Base-by-base conservation (phyloP, 2,113 vertebrate species). In the Lophius piscatorius region DNA sequence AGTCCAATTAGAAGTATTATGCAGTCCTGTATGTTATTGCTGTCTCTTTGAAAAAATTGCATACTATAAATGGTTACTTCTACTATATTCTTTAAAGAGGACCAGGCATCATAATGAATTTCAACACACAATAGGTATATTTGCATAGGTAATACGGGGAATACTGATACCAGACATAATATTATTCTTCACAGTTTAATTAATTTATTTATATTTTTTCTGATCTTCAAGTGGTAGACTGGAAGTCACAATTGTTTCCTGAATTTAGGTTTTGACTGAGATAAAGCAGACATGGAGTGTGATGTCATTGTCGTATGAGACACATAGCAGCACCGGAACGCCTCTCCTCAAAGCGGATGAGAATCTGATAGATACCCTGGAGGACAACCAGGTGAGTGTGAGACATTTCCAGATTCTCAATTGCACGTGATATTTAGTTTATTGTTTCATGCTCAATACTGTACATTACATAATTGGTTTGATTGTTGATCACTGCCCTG, bases 291-390 rank as follows among this genome's bases (percentile, higher is more conserved):
- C 80, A 1, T 92, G 91, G 91, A 87, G 89, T 47, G 22, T 84
- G 35, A 91, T 78, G 81, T 86, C 78, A 1, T 74, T 90, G 45
- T 91, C 81, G 5, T 91, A 92, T 38, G 88, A 92, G 78, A 83
- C 60, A 33, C 84, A 88, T 38, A 31, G 29, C 31, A 70, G 55
- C 58, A 87, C 83, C 13, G 82, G 82, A 75, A 90, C 41, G 24
- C 88, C 87, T 31, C 76, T 93, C 29, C 87, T 90, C 14, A 91
- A 91, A 81, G 85, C 92, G 18, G 88, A 93, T 62, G 90, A 93
- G 75, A 94, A 88, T 64, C 85, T 91, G 4, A 93, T 93, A 18
- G 94, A 95, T 50, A 93, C 88, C 2, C 72, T 93, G 46, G 89
- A 93, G 76, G 90, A 92, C 64, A 90, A 90, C 73, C 91, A 91